Percentiles rank a stretch among this genome's conserved stretches.
Evolutionary conservation across 2,113 vertebrate species (phyloP).

Genomic region (Natator depressus): DNA sequence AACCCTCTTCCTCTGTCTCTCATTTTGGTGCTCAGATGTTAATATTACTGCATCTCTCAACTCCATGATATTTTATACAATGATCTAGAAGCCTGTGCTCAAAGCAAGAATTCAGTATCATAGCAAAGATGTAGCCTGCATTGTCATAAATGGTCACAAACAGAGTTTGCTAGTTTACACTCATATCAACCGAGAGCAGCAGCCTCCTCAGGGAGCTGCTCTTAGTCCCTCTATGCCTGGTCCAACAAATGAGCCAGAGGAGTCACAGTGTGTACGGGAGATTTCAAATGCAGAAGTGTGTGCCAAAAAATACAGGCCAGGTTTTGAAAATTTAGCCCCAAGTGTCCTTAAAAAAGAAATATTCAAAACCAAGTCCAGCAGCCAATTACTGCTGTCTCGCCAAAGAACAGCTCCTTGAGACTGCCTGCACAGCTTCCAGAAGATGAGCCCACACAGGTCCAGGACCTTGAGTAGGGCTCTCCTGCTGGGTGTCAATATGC

Average conservation of each 20-base stretch:
- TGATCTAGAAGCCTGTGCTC: not conserved
- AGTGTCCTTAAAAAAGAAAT: not conserved
- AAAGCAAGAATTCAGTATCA: not conserved
- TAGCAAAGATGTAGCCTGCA: not conserved
- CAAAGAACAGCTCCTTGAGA: not conserved
- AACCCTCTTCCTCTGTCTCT: not conserved
- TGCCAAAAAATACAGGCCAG: not conserved
- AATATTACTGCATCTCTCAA: not conserved
- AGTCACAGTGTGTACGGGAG: not conserved
- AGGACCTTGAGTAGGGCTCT: not conserved
- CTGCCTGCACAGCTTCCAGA: not conserved
- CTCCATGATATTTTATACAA: not conserved
- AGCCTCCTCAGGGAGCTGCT: not conserved
- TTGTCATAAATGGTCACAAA: not conserved
- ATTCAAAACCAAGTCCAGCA: not conserved
- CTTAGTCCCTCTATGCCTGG: constrained; percentile 16
- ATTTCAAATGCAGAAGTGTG: not conserved
- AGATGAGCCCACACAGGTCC: not conserved
- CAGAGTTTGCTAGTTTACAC: not conserved
- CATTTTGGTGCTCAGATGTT: not conserved
- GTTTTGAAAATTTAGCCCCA: not conserved
- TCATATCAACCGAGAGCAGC: not conserved
- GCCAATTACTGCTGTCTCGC: not conserved
- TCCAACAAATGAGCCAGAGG: not conserved
- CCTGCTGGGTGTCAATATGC: not conserved